Conservation (phyloP, 2,113 vertebrate species). For the Condylura cristata region DNA sequence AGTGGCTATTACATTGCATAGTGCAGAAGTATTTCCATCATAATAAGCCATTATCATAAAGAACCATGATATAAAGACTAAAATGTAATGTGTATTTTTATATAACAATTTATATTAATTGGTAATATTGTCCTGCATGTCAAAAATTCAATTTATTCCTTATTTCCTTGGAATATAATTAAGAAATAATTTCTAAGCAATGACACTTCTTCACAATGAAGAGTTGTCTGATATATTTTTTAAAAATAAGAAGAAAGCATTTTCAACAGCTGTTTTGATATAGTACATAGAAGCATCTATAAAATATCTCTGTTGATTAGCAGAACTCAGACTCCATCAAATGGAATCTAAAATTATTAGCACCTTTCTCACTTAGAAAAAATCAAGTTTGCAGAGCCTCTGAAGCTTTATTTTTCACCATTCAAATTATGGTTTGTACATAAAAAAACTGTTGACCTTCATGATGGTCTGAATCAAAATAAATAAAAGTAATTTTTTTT, state of each 20-base stretch:
- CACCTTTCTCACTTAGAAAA: constrained; percentile 37
- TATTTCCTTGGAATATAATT: not conserved
- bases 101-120: not conserved
- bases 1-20: not conserved
- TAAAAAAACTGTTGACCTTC: constrained; percentile 75
- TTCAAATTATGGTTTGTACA: constrained; percentile 62
- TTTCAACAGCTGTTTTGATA: constrained; percentile 50
- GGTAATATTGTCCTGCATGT: not conserved
- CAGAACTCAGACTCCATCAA: constrained; percentile 74
- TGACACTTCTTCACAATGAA: not conserved
- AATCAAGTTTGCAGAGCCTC: constrained; percentile 19
- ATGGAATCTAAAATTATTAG: constrained; percentile 70
- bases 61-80: not conserved
- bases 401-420: constrained; percentile 78
- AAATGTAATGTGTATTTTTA: not conserved
- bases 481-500: not conserved
- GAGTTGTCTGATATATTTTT: not conserved
- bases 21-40: not conserved
- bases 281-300: constrained; percentile 58
- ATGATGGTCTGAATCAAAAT: constrained; percentile 70
- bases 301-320: constrained; percentile 69
- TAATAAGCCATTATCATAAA: not conserved
- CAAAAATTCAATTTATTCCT: constrained; percentile 1
- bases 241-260: not conserved
- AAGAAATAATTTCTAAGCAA: not conserved